These are phyloP conservation scores for Cnemophilus loriae DNA, from an alignment of 2,113 vertebrate genomes.

Conservation along the genomic window DNA sequence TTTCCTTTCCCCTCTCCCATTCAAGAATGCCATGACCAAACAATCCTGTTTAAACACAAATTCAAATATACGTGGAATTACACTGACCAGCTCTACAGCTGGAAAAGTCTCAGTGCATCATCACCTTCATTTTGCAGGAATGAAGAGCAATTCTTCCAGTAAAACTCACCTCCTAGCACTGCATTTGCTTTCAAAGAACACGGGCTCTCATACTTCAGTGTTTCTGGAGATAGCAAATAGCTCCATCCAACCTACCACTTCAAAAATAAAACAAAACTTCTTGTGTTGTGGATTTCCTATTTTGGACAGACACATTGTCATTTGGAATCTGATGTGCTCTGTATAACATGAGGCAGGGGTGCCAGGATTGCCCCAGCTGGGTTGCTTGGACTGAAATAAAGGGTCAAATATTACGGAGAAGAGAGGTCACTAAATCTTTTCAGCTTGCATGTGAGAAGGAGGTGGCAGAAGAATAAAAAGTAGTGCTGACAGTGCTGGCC, in stretches of 20 bases:
- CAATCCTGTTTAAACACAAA: not conserved
- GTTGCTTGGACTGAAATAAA: not conserved
- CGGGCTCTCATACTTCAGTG: not conserved
- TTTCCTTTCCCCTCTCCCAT: not conserved
- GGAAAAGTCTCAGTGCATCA: not conserved
- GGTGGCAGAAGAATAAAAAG: not conserved
- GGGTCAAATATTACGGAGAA: not conserved
- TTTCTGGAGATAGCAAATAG: not conserved
- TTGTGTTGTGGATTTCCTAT: not conserved
- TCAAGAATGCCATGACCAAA: not conserved
- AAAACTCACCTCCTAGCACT: not conserved
- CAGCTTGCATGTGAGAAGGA: not conserved
- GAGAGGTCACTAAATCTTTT: slow-evolving; percentile 2
- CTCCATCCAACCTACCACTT: not conserved
- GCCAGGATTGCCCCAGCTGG: not conserved
- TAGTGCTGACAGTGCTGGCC: not conserved
- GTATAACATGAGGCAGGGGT: not conserved
- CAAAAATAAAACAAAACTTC: not conserved
- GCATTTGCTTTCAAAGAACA: not conserved
- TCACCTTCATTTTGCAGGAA: not conserved
- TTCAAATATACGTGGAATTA: not conserved
- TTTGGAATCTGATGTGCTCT: not conserved
- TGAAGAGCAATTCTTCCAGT: not conserved
- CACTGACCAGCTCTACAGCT: not conserved
- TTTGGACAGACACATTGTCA: not conserved